Evolutionary conservation across 2,797 vertebrate genomes (phyloP).

Genomic region (Pitangus sulphuratus): DNA sequence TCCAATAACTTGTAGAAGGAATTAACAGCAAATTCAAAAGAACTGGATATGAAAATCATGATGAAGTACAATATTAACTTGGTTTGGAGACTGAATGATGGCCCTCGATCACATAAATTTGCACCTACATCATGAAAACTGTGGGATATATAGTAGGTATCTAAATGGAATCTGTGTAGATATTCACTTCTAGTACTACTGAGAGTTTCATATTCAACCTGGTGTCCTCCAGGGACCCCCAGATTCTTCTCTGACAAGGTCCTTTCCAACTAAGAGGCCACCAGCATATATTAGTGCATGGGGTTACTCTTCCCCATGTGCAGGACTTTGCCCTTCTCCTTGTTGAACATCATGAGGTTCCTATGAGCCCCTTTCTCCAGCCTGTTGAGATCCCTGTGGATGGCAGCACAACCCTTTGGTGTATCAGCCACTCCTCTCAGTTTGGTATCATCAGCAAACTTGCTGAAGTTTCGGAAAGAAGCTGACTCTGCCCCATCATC

Average conservation of each 20-base stretch:
- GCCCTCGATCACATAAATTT: background rate
- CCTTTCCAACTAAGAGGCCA: background rate
- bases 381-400: background rate
- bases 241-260: background rate
- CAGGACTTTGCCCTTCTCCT: background rate
- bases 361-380: background rate
- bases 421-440: background rate
- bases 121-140: background rate
- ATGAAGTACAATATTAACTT: background rate
- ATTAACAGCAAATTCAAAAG: constrained; percentile 1
- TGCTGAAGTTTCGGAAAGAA: background rate
- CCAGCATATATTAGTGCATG: no score
- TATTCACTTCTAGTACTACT: background rate
- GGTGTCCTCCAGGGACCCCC: no score
- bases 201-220: background rate
- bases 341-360: background rate
- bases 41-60: background rate
- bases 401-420: rapidly evolving
- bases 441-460: background rate
- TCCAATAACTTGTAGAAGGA: background rate
- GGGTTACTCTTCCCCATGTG: background rate
- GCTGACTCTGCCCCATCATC: background rate
- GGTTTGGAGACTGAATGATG: background rate
- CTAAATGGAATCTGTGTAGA: background rate
- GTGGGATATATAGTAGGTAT: background rate